phyloP scores from a whole-genome alignment of 2,888 invertebrate species.

The Sesia apiformis region DNA sequence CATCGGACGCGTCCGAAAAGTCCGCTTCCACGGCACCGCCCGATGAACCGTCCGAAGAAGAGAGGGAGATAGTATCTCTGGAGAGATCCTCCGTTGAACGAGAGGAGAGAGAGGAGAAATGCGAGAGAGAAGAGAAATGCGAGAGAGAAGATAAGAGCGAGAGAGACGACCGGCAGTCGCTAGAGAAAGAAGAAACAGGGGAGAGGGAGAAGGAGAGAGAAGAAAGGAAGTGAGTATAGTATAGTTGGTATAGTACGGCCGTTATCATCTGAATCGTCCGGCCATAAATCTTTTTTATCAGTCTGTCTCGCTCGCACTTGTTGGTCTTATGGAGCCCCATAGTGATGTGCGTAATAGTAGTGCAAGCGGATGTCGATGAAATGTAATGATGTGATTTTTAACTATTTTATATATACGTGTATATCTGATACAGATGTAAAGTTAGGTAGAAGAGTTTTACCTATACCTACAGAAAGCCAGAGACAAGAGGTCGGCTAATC shows the following conservation, averaged over 20 bases:
- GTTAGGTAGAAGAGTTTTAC: too few species aligned
- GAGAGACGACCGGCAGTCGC: neutral
- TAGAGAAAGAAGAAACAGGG: slow-evolving; percentile 2
- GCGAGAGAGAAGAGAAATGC: slow-evolving; percentile 15
- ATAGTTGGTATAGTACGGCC: neutral
- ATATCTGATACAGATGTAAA: too few species aligned
- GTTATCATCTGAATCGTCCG: neutral
- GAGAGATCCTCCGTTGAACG: slow-evolving; percentile 5
- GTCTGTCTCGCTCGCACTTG: neutral
- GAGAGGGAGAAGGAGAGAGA: slow-evolving; percentile 8
- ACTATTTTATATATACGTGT: too few species aligned
- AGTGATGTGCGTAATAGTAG: too few species aligned
- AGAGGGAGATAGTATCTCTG: slow-evolving; percentile 5
- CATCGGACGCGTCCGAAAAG: slow-evolving; percentile 57
- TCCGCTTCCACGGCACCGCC: slow-evolving; percentile 18
- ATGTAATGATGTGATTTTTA: too few species aligned
- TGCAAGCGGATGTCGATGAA: too few species aligned
- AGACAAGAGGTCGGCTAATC: too few species aligned
- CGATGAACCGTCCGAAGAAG: slow-evolving; percentile 2
- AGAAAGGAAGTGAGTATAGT: neutral
- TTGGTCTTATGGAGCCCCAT: too few species aligned
- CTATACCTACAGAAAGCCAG: too few species aligned
- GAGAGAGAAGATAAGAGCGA: slow-evolving; percentile 16
- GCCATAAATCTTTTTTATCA: neutral
- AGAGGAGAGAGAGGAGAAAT: slow-evolving; percentile 20